phyloP scores from a whole-genome alignment of 2,888 invertebrate genomes.

The Tubiluchus corallicola region DNA sequence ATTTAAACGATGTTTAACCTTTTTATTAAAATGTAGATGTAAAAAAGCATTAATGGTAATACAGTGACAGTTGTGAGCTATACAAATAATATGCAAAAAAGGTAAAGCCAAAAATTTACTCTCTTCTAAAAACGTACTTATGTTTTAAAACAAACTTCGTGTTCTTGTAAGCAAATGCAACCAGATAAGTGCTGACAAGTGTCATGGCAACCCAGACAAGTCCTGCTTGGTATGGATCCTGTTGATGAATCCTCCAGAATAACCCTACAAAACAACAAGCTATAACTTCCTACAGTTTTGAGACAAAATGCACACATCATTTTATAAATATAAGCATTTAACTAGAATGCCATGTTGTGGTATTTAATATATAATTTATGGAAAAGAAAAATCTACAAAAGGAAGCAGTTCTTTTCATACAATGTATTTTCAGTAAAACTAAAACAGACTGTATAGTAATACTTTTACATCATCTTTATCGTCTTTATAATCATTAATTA shows the following conservation, averaged over 20 bases:
- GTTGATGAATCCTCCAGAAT: slow-evolving; percentile 94
- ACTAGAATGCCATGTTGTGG: not conserved
- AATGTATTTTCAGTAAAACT: too few relatives aligned
- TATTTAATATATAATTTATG: not conserved
- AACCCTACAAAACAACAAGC: slow-evolving; percentile 49
- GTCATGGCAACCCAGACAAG: slow-evolving; percentile 71
- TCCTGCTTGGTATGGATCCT: slow-evolving; percentile 70
- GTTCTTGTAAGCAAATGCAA: slow-evolving; percentile 89
- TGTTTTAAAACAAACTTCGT: slow-evolving; percentile 96
- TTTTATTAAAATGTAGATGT: too few relatives aligned
- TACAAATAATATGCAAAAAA: too few relatives aligned
- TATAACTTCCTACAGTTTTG: too few relatives aligned
- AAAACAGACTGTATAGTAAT: too few relatives aligned
- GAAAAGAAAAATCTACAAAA: not conserved
- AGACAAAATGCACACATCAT: slow-evolving; percentile 13
- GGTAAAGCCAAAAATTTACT: too few relatives aligned
- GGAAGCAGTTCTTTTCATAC: too few relatives aligned
- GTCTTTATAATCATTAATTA: too few relatives aligned
- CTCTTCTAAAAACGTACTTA: slow-evolving; percentile 32
- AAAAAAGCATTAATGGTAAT: too few relatives aligned
- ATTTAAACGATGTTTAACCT: too few relatives aligned
- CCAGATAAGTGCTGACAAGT: slow-evolving; percentile 66
- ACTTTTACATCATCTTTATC: too few relatives aligned
- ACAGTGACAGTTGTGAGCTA: too few relatives aligned
- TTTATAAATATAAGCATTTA: not conserved